These are phyloP conservation scores for Desmophyllum pertusum DNA, from an alignment of 92 coral and sea anemone species.

Conservation along the genomic window DNA sequence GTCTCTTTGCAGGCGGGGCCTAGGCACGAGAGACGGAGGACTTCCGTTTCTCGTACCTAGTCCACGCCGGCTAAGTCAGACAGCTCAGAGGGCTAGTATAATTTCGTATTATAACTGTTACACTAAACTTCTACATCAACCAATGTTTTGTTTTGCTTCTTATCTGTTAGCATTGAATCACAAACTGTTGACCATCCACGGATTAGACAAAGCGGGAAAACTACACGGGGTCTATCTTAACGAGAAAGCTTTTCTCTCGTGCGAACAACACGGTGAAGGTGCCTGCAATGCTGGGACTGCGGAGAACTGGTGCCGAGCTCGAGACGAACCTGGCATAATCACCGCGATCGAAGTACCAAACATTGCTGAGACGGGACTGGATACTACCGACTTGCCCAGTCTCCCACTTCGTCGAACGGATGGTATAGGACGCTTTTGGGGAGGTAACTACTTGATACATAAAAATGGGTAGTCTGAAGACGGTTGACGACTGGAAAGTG, in stretches of 20 bases:
- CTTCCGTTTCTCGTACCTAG: too few species aligned
- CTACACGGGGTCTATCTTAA: constrained; percentile 3
- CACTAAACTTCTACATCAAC: too few species aligned
- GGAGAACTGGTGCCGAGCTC: not conserved
- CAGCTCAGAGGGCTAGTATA: too few species aligned
- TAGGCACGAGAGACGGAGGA: too few species aligned
- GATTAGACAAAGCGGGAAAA: constrained; percentile 1
- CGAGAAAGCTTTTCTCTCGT: not conserved
- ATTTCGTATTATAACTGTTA: not conserved
- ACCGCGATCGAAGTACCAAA: constrained; percentile 10
- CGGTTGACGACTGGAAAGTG: not conserved
- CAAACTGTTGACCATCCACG: not conserved
- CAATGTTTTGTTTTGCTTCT: not conserved
- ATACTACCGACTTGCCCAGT: not conserved
- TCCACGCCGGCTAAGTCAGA: too few species aligned
- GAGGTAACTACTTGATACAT: not conserved
- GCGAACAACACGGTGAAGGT: constrained; percentile 3
- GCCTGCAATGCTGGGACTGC: not conserved
- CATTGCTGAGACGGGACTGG: constrained; percentile 7
- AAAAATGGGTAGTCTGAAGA: too few species aligned
- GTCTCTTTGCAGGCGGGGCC: too few species aligned
- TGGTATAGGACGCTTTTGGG: not conserved
- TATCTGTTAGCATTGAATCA: not conserved
- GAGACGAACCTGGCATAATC: not conserved
- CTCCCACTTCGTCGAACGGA: not conserved